Base-by-base conservation (phyloP, 2,888 invertebrate genomes). In the Diarsia rubi region DNA sequence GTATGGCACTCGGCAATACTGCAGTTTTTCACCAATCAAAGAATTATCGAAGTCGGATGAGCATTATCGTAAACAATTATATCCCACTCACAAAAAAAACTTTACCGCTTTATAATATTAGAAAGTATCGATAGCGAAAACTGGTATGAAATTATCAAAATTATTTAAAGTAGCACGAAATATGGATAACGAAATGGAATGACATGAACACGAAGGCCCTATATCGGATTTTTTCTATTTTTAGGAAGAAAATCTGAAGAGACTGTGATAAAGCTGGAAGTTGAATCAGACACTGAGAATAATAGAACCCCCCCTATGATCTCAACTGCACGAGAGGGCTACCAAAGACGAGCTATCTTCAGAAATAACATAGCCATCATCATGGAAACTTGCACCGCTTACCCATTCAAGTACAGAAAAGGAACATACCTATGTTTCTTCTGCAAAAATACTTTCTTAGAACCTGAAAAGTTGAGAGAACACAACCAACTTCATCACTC, bases 161-260 rank as follows among this genome's bases (percentile, higher is more conserved):
- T 9, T 24, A 37, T 24, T 6, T 27, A 42, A 70, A 49, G n/a
- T 62, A 62, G 62, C 42, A 42, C 45, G 64, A 79, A 80, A 72
- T 75, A 66, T 73, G 84, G 82, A 84, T 82, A 62, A 59, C 62
- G 42, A 75, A 84, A 81, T 79, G 81, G 81, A 79, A 84, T 62
- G 31, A 42, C 42, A 24, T 86, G 85, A 85, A 84, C 86, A 81
- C 78, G 85, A 89, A 88, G 90, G 90, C 79, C 91, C 92, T 94
- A 93, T 93, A 96, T 93, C 89, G 92, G 94, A 91, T 89, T 94
- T 96, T 95, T 95, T 96, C 93, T 96, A 95, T 96, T 96, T 96
- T 95, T 96, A 96, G 96, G 96, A 94, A 92, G 92, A 91, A 93
- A 93, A 92, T 84, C 88, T 65, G 92, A 92, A 88, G 94, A 91